Percentiles rank a stretch among this genome's conserved stretches.
Evolutionary conservation across 1,140 invertebrate genomes (phyloP).

Genomic region (Marisa cornuarietis): DNA sequence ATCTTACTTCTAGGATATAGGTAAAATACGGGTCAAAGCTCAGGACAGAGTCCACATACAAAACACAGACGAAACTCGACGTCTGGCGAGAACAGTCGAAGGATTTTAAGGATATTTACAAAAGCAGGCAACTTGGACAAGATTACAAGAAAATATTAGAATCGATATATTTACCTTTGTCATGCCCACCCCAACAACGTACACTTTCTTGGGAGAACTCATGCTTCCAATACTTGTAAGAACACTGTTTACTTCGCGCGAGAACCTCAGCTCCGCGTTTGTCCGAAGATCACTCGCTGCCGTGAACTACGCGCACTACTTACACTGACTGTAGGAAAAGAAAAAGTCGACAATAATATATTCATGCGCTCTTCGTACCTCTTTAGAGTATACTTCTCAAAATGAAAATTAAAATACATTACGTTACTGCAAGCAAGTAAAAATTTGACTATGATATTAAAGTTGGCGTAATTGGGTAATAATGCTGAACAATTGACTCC

Average conservation of each 20-base stretch:
- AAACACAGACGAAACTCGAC: too few species aligned
- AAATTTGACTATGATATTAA: background rate
- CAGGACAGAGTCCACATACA: too few species aligned
- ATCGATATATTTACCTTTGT: slow-evolving; percentile 77
- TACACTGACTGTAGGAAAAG: slow-evolving; percentile 14
- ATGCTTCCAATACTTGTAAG: background rate
- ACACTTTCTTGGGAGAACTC: slow-evolving; percentile 71
- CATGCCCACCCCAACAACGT: slow-evolving; percentile 96
- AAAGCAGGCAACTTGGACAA: too few species aligned
- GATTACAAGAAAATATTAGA: background rate
- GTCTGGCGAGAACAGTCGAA: too few species aligned
- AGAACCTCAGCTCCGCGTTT: background rate
- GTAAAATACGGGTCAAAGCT: too few species aligned
- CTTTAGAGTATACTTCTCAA: background rate
- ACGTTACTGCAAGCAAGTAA: background rate
- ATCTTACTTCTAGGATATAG: too few species aligned
- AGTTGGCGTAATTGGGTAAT: background rate
- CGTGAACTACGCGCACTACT: slow-evolving; percentile 13
- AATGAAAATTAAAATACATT: background rate
- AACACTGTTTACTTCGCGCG: background rate
- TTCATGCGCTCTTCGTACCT: background rate
- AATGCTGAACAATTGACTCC: background rate
- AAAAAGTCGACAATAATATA: slow-evolving; percentile 25
- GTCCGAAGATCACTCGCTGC: slow-evolving; percentile 17
- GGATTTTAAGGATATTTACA: too few species aligned